Percentiles rank a stretch among this genome's conserved stretches.
Conservation (phyloP, 2,888 invertebrate species). For the Orthosia cruda region DNA sequence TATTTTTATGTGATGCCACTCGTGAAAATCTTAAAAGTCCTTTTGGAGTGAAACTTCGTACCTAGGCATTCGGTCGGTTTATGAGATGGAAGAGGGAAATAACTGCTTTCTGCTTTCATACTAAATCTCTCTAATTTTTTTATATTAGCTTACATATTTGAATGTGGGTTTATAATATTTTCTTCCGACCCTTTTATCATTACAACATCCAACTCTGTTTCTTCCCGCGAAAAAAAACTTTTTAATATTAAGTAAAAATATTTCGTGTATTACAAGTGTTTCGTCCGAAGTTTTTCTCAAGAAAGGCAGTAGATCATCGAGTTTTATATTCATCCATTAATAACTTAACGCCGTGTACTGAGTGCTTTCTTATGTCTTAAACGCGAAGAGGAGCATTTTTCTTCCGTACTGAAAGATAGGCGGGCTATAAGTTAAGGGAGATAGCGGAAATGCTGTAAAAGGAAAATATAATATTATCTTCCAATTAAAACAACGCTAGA, state of each 20-base stretch:
- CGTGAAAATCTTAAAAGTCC: background rate
- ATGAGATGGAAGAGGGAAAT: too few species aligned
- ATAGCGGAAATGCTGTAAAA: slow-evolving; percentile 2
- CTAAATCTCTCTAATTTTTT: too few species aligned
- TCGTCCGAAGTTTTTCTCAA: slow-evolving; percentile 53
- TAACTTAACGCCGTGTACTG: slow-evolving; percentile 76
- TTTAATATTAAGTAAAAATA: slow-evolving; percentile 29
- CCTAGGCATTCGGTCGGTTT: too few species aligned
- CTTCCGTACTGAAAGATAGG: slow-evolving; percentile 66
- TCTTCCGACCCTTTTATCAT: background rate
- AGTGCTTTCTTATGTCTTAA: slow-evolving; percentile 84
- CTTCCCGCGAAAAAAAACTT: background rate
- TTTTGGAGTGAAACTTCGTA: background rate
- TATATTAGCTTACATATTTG: background rate
- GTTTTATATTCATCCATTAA: slow-evolving; percentile 83
- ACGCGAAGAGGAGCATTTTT: slow-evolving; percentile 75
- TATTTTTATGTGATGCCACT: background rate
- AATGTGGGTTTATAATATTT: background rate
- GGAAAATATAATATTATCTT: too few species aligned
- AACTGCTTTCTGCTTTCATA: too few species aligned
- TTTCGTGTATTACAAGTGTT: slow-evolving; percentile 45
- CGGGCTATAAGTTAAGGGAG: slow-evolving; percentile 52
- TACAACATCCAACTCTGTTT: background rate
- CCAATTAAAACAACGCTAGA: too few species aligned
- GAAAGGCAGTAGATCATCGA: slow-evolving; percentile 75